Evolutionary conservation across 2,797 vertebrate species (phyloP).

Genomic region (Aplochiton taeniatus): DNA sequence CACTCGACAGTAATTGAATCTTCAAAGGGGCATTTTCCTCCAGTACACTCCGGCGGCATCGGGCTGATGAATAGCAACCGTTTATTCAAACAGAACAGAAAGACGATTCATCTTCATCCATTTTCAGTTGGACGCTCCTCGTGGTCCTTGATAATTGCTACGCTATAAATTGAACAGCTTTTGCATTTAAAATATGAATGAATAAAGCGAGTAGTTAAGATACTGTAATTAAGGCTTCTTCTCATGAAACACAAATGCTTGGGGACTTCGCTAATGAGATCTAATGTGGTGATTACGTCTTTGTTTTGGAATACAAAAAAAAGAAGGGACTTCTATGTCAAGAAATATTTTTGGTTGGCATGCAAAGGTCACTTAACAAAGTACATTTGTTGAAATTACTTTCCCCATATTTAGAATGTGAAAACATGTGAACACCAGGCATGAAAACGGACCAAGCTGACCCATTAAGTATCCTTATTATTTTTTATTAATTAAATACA

Average conservation of each 20-base stretch:
- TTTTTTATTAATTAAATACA: constrained; percentile 99
- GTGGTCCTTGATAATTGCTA: constrained; percentile 66
- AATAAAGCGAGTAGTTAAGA: constrained; percentile 39
- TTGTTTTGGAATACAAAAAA: not conserved
- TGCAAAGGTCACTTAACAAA: too few relatives aligned
- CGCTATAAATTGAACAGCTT: constrained; percentile 48
- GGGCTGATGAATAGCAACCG: constrained; percentile 75
- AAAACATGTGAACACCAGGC: constrained; percentile 19
- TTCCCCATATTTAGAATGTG: not conserved
- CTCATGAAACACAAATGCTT: constrained; percentile 46
- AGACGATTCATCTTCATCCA: constrained; percentile 75
- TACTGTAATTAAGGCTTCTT: constrained; percentile 45
- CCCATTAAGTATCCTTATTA: constrained; percentile 81
- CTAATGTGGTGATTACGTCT: constrained; percentile 31
- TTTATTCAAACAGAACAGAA: constrained; percentile 68
- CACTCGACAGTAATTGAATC: constrained; percentile 81
- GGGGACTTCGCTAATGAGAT: constrained; percentile 31
- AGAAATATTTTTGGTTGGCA: too few relatives aligned
- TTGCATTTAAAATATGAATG: constrained; percentile 46
- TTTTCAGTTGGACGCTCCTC: constrained; percentile 69
- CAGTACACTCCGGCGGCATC: constrained; percentile 73
- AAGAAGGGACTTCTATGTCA: not conserved
- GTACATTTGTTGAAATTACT: too few relatives aligned
- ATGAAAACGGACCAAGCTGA: constrained; percentile 49
- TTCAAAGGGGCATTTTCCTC: constrained; percentile 80